Evolutionary conservation across 2,888 invertebrate genomes (phyloP), one percentile per base, ranked within the genome.

Genomic region (Hyposoter didymator): DNA sequence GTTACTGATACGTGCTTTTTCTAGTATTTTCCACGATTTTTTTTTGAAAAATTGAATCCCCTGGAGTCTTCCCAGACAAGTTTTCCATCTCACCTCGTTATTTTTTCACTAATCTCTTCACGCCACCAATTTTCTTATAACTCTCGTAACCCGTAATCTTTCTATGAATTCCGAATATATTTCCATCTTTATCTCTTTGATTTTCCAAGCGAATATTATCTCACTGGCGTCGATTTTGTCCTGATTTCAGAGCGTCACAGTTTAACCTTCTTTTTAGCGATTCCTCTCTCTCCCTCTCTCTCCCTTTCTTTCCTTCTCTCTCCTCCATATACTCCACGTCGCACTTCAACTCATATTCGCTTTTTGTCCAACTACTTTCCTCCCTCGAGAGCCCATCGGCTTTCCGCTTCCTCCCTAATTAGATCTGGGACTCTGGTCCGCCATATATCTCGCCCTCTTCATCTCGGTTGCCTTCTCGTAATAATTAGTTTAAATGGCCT

Each of bases 401-500:
- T 83, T 85, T 82, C 85, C 80, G 75, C 75, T 85, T 78, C 85
- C 75, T 75, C 86, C 87, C 88, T 90, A 90, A 90, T 90, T 90
- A 89, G 89, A 91, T 90, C 90, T 87, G 87, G 87, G 88, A 86
- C 78, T 83, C 59, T 74, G 70, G 39, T 79, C 70, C 35, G 69
- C 19, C 39, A 64, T 67, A 59, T 72, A 62, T 49, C 19, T 28
- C 19, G 70, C 70, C 49, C 79, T 28, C 59, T 47, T 45, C 19
- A 70, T 55, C 59, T 59, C 70, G 59, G 28, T 39, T 59, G 49
- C 59, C 32, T 74, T 83, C 84, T 81, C 81, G 82, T 84, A 88
- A 89, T 90, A 90, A 91, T 91, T 90, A 89, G 90, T 90, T 90
- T 89, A 90, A 90, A 90, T 90, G 87, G 86, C 87, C 79, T 88